Percentiles rank a stretch among this genome's conserved stretches.
phyloP scores from a whole-genome alignment of 2,113 vertebrate genomes.

The Cynoglossus semilaevis region DNA sequence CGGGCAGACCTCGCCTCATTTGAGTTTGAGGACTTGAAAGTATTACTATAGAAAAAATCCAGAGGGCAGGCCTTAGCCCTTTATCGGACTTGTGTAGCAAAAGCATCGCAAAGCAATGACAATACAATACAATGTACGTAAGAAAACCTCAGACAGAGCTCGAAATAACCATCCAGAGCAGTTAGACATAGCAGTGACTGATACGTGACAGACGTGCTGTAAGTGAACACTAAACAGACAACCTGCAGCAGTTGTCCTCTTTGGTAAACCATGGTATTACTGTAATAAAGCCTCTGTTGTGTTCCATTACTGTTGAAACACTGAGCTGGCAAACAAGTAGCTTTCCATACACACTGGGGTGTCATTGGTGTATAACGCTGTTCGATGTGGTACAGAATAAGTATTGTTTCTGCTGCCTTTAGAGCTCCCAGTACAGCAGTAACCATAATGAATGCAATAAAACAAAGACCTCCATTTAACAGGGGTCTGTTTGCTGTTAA shows the following conservation, averaged over 20 bases:
- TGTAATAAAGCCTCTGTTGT: conserved; percentile 3
- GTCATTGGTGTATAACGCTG: conserved; percentile 19
- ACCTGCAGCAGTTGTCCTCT: not conserved
- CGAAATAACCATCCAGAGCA: too few relatives aligned
- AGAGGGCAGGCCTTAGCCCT: too few relatives aligned
- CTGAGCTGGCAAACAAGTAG: conserved; percentile 28
- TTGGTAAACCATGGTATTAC: not conserved
- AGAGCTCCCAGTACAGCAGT: conserved; percentile 58
- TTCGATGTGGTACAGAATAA: conserved; percentile 54
- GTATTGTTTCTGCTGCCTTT: conserved; percentile 63
- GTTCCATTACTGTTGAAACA: conserved; percentile 21
- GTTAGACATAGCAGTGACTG: not conserved
- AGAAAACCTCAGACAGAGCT: too few relatives aligned
- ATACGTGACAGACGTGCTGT: too few relatives aligned
- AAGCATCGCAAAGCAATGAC: too few relatives aligned
- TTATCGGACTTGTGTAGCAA: too few relatives aligned
- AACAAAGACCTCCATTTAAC: conserved; percentile 62
- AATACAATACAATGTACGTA: too few relatives aligned
- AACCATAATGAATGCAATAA: conserved; percentile 57
- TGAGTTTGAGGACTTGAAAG: too few relatives aligned
- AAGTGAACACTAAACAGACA: not conserved
- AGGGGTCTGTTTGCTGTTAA: conserved; percentile 55
- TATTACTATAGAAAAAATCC: too few relatives aligned
- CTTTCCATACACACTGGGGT: conserved; percentile 19
- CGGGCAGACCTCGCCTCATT: too few relatives aligned